These are phyloP conservation scores for Synergus umbraculus DNA, from an alignment of 2,888 invertebrate species.

Conservation along the genomic window DNA sequence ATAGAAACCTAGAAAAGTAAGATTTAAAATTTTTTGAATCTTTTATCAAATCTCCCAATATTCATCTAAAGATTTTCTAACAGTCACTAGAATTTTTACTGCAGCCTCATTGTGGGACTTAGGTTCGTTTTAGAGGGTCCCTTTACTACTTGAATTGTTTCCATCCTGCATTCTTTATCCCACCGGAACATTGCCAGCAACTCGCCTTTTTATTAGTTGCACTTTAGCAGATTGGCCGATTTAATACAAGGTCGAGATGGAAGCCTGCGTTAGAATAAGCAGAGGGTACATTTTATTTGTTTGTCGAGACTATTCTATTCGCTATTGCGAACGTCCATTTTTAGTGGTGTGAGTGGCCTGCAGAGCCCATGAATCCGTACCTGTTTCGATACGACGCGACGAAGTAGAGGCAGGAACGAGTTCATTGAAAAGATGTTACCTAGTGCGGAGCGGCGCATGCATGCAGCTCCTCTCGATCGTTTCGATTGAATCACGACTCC, in stretches of 20 bases:
- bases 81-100: not conserved
- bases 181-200: constrained; percentile 12
- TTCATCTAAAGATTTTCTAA: not conserved
- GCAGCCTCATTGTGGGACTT: not conserved
- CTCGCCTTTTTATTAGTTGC: constrained; percentile 40
- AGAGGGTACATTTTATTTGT: not conserved
- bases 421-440: constrained; percentile 21
- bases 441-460: not conserved
- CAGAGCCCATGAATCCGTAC: constrained; percentile 4
- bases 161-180: constrained; percentile 32
- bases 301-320: not conserved
- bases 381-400: not conserved
- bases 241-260: not conserved
- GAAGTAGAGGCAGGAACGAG: constrained; percentile 14
- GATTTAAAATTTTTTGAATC: too few relatives aligned
- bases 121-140: not conserved
- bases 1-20: too few relatives aligned
- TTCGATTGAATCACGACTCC: constrained; percentile 16
- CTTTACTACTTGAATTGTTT: constrained; percentile 23
- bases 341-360: not conserved
- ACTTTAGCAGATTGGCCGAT: constrained; percentile 40
- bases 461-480: not conserved
- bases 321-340: constrained; percentile 7
- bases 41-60: too few relatives aligned
- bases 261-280: not conserved